Base-by-base conservation (phyloP, 30 jellyfish, hydroid and myxozoan species). In the Chrysaora quinquecirrha region DNA sequence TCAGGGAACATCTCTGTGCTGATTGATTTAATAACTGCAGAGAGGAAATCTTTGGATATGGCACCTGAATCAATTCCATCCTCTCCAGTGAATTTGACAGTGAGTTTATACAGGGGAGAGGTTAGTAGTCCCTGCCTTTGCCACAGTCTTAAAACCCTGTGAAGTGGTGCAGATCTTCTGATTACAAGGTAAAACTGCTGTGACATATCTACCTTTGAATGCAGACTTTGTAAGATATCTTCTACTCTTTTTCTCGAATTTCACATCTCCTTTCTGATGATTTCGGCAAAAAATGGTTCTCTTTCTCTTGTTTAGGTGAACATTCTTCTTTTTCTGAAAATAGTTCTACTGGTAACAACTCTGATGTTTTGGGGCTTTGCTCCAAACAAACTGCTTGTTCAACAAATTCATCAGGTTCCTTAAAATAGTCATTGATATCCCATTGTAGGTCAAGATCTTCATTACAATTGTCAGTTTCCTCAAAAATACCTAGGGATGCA, bases 1-100 rank as follows among this genome's bases (percentile, higher is more conserved):
- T 76, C 33, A 21, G 82, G 82, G 65, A 76, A 76, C 6, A 76
- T 29, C 16, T 60, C 34, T 10, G 31, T 49, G 19, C 23, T 34
- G 20, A 76, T 76, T 54, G 50, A 16, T 16, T n/a, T n/a, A 33
- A 50, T 54, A 54, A 38, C 63, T 9, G 16, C 33, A 20, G 60
- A 0, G 0, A 76, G 38, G 46, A 76, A 71, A 12, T 28, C 82
- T 50, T 60, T 76, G 62, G 82, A 52, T 24, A 76, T 25, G n/a
- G 88, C 88, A 19, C 68, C 88, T 2, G 68, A 20, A 56, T 76
- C 84, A 49, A 52, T 76, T 16, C 88, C 88, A 29, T 21, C 65
- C 30, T 76, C 88, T 31, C 84, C 88, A 76, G 32, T 35, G 64
- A 24, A 76, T 14, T 31, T 43, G 23, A 76, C 65, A 50, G 25